phyloP scores from a whole-genome alignment of 2,113 vertebrate genomes.

The Arvicanthis niloticus region DNA sequence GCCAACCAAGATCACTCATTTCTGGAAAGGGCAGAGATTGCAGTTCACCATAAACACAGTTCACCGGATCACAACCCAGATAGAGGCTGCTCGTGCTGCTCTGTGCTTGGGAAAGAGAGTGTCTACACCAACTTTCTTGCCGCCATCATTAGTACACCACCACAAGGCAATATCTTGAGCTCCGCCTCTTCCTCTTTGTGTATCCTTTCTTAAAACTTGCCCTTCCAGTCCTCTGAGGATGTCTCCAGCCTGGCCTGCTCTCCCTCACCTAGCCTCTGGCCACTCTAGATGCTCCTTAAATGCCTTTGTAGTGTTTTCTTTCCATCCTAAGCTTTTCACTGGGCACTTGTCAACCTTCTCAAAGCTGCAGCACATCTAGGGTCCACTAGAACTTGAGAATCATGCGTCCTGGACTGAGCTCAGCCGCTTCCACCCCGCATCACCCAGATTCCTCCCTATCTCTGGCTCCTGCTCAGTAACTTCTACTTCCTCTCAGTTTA shows the following conservation, averaged over 20 bases:
- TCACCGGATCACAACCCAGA: neutral
- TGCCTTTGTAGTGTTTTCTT: neutral
- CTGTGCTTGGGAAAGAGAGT: fast-evolving
- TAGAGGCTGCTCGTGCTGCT: neutral
- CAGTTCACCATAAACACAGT: neutral
- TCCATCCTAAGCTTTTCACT: neutral
- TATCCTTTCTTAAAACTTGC: neutral
- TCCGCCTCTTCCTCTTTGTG: neutral
- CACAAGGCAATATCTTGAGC: neutral
- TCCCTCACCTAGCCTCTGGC: neutral
- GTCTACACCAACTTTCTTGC: neutral
- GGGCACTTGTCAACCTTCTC: neutral
- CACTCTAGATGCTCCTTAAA: neutral
- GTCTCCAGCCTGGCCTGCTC: neutral
- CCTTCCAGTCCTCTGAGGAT: neutral
- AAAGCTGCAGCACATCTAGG: neutral
- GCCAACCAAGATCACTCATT: neutral
- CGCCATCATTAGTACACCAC: neutral
- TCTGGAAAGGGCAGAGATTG: neutral
- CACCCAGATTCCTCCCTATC: neutral
- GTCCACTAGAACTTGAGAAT: neutral
- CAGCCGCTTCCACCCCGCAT: neutral
- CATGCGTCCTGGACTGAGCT: neutral
- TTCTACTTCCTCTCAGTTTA: neutral
- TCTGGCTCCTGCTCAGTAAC: neutral